phyloP scores from a whole-genome alignment of 2,888 invertebrate genomes.

The Nymphalis urticae region DNA sequence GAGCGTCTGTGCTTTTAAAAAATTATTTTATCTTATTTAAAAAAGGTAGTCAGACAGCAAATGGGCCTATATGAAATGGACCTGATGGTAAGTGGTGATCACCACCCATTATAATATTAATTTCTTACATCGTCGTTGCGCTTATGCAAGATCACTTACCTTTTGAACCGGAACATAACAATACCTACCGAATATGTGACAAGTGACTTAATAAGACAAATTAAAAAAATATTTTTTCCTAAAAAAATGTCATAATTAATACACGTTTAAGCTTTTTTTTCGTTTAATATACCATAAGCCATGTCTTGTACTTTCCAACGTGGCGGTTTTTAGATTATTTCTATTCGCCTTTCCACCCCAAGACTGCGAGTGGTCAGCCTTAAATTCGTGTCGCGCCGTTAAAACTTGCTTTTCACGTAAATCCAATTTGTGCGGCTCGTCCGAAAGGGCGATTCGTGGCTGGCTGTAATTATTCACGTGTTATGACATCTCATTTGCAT shows the following conservation, averaged over 20 bases:
- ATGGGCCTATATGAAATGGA: too few relatives aligned
- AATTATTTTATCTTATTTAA: too few relatives aligned
- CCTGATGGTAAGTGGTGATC: too few relatives aligned
- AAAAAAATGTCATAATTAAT: not conserved
- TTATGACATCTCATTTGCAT: slow-evolving; percentile 82
- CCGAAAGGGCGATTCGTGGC: slow-evolving; percentile 77
- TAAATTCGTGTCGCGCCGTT: slow-evolving; percentile 59
- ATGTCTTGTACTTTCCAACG: not conserved
- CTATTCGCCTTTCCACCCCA: slow-evolving; percentile 17
- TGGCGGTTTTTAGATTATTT: not conserved
- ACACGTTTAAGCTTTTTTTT: not conserved
- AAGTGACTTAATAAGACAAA: too few relatives aligned
- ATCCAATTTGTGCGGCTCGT: slow-evolving; percentile 76
- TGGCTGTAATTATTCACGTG: slow-evolving; percentile 79
- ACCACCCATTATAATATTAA: too few relatives aligned
- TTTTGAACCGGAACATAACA: too few relatives aligned
- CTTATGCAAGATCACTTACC: too few relatives aligned
- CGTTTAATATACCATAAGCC: not conserved
- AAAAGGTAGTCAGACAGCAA: too few relatives aligned
- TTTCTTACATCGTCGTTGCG: too few relatives aligned
- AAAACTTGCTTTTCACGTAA: slow-evolving; percentile 77
- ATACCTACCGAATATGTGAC: too few relatives aligned
- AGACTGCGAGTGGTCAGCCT: slow-evolving; percentile 50
- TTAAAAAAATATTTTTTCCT: too few relatives aligned
- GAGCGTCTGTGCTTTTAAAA: too few relatives aligned